Percentiles rank a stretch among this genome's conserved stretches.
Conservation (phyloP, 2,797 vertebrate genomes). For the Artibeus lituratus region DNA sequence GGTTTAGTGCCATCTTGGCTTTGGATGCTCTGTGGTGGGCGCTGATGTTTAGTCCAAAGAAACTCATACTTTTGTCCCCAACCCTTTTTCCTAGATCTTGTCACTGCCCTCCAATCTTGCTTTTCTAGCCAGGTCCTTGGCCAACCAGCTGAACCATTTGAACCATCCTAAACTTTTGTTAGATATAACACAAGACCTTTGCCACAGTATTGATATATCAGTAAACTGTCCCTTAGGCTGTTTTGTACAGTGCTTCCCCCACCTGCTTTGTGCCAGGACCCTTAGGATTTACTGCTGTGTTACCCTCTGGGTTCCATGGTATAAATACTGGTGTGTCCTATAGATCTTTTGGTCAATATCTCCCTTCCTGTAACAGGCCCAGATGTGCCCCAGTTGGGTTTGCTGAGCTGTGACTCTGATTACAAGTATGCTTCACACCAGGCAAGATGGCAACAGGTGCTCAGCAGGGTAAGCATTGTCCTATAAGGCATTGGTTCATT, state of each 20-base stretch:
- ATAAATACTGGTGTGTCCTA: neutral
- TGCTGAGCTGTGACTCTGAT: neutral
- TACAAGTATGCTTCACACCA: neutral
- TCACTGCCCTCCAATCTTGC: fast-evolving
- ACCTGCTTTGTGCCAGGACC: neutral
- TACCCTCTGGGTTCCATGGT: neutral
- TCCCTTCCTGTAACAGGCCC: neutral
- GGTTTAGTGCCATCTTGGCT: neutral
- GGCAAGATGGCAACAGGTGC: neutral
- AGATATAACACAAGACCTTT: neutral
- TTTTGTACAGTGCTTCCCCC: neutral
- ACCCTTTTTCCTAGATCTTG: neutral
- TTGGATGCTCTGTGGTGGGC: neutral
- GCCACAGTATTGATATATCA: neutral
- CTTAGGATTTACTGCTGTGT: neutral
- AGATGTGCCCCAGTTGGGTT: neutral
- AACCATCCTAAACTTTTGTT: neutral
- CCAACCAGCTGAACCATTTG: neutral
- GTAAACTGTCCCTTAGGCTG: neutral
- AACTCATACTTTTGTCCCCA: neutral
- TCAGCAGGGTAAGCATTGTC: neutral
- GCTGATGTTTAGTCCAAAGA: neutral
- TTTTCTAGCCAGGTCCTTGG: neutral
- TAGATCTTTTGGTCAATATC: neutral
- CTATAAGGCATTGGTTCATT: neutral